A percentile compares a stretch with the other conserved stretches of the same genome.
Evolutionary conservation across 2,113 vertebrate genomes (phyloP).

Genomic region (Shinisaurus crocodilurus): DNA sequence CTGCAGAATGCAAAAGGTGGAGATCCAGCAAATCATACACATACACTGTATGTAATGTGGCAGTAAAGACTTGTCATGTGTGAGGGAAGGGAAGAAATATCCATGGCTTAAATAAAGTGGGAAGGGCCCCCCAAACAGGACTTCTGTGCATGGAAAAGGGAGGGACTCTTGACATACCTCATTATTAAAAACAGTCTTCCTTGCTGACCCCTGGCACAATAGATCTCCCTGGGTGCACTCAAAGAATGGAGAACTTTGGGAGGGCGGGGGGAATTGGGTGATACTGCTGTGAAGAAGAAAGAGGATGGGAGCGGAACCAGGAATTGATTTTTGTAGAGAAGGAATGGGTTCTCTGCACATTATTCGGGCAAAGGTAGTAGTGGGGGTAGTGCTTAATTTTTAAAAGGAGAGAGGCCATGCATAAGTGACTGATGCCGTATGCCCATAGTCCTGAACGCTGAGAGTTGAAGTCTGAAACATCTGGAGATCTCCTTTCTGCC

Average conservation of each 20-base stretch:
- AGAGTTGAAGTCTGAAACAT: too few relatives aligned
- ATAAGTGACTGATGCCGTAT: not conserved
- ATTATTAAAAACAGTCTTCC: not conserved
- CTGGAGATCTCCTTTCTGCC: too few relatives aligned
- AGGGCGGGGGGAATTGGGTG: too few relatives aligned
- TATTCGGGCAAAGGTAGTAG: not conserved
- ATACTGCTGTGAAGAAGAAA: not conserved
- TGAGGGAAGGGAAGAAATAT: not conserved
- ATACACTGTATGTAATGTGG: not conserved
- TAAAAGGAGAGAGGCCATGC: not conserved
- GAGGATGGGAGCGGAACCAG: too few relatives aligned
- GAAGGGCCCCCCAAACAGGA: too few relatives aligned
- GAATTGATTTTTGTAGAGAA: not conserved
- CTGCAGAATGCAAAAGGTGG: not conserved
- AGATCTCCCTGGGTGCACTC: not conserved
- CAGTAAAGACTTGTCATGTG: too few relatives aligned
- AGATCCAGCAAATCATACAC: not conserved
- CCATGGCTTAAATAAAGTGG: too few relatives aligned
- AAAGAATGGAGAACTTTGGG: not conserved
- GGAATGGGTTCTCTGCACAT: not conserved
- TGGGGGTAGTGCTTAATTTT: not conserved
- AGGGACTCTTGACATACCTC: not conserved
- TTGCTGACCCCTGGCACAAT: not conserved
- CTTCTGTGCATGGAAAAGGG: not conserved
- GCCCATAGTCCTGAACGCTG: not conserved